Conservation (phyloP, 2,888 invertebrate genomes). For the Deilephila elpenor region DNA sequence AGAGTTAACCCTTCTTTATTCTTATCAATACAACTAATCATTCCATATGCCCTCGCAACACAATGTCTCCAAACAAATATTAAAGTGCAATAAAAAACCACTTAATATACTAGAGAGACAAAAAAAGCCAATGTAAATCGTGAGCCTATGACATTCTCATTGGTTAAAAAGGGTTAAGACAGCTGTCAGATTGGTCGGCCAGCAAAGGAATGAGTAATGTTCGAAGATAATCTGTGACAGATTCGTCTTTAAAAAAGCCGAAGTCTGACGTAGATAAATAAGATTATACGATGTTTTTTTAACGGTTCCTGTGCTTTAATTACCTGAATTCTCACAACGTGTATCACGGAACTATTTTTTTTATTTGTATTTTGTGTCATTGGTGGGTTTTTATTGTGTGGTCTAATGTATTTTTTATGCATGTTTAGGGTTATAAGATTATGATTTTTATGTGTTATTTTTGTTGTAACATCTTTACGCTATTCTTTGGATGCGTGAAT, state of each 20-base stretch:
- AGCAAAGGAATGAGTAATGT: conserved; percentile 80
- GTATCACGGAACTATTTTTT: conserved; percentile 58
- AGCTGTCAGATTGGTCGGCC: conserved; percentile 80
- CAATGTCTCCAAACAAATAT: conserved; percentile 51
- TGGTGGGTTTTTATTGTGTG: conserved; percentile 31
- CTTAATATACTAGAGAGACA: conserved; percentile 58
- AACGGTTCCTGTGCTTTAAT: conserved; percentile 77
- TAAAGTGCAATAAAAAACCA: conserved; percentile 68
- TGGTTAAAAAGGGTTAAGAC: conserved; percentile 84
- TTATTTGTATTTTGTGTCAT: conserved; percentile 46
- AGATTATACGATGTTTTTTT: conserved; percentile 76
- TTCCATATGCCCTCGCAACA: conserved; percentile 35
- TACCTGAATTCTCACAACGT: conserved; percentile 82
- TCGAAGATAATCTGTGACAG: conserved; percentile 82
- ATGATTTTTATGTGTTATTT: not conserved
- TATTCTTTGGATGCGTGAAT: no score
- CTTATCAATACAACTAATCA: conserved; percentile 9
- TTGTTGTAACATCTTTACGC: no score
- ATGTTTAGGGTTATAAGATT: conserved; percentile 1
- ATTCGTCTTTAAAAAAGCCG: conserved; percentile 82
- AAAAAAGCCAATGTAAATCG: conserved; percentile 68
- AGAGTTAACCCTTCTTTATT: not conserved
- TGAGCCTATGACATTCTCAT: conserved; percentile 79
- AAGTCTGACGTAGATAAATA: conserved; percentile 81
- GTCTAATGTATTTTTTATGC: conserved; percentile 6